phyloP scores from a whole-genome alignment of 2,113 vertebrate genomes.

The Leptodactylus fuscus region DNA sequence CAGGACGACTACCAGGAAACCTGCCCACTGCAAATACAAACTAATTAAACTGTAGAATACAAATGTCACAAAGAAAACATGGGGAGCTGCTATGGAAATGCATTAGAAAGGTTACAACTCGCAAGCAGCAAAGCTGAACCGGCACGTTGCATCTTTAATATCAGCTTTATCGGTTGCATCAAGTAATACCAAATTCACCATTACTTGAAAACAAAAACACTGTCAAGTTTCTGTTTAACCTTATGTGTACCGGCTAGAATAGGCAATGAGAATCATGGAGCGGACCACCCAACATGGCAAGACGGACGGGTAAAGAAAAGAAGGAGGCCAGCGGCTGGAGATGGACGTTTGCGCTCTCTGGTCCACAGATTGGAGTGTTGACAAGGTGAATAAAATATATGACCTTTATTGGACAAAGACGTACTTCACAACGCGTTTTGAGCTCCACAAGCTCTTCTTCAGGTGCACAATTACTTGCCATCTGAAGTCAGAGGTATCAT shows the following conservation, averaged over 20 bases:
- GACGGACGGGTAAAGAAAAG: too few relatives aligned
- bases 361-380: too few relatives aligned
- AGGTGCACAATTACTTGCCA: too few relatives aligned
- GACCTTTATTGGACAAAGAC: too few relatives aligned
- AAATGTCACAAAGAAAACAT: constrained; percentile 45
- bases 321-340: too few relatives aligned
- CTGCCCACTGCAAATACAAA: constrained; percentile 53
- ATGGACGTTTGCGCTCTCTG: too few relatives aligned
- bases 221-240: not conserved
- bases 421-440: too few relatives aligned
- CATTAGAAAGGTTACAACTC: constrained; percentile 46
- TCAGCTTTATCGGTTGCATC: constrained; percentile 37
- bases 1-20: constrained; percentile 43
- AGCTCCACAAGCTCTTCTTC: too few relatives aligned
- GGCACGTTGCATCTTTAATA: constrained; percentile 49
- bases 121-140: constrained; percentile 54
- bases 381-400: too few relatives aligned
- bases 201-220: not conserved
- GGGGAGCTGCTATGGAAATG: constrained; percentile 26
- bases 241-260: not conserved
- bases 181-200: constrained; percentile 27
- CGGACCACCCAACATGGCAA: too few relatives aligned
- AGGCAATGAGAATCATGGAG: not conserved
- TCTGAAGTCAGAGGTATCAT: too few relatives aligned
- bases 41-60: constrained; percentile 48